Conservation (phyloP, 2,113 vertebrate genomes). For the Pao palembangensis region DNA sequence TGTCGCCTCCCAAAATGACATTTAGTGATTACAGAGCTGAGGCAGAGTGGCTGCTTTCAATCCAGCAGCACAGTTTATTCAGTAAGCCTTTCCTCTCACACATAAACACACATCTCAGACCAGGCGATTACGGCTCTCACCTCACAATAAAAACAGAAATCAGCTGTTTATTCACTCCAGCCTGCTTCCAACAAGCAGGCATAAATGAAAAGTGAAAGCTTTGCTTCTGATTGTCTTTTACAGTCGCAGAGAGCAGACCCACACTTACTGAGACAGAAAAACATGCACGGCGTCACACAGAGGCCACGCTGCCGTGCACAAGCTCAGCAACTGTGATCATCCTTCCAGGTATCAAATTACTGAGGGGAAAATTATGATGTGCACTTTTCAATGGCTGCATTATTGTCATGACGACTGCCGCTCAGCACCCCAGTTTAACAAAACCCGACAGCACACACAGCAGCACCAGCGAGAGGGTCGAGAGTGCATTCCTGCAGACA, state of each 20-base stretch:
- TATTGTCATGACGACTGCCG: constrained; percentile 16
- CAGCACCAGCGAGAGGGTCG: not conserved
- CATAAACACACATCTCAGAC: not conserved
- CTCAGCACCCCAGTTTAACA: not conserved
- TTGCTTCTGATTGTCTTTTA: not conserved
- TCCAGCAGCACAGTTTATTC: constrained; percentile 28
- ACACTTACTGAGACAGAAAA: not conserved
- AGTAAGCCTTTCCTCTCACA: constrained; percentile 18
- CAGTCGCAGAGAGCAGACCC: not conserved
- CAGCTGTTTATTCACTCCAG: not conserved
- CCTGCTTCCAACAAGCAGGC: not conserved
- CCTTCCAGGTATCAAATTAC: not conserved
- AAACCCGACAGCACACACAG: constrained; percentile 2
- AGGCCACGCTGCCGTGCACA: not conserved
- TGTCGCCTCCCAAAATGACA: constrained; percentile 47
- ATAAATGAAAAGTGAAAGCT: not conserved
- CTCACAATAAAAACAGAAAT: not conserved
- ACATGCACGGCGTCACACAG: not conserved
- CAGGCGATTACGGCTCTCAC: not conserved
- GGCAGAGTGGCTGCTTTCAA: constrained; percentile 36
- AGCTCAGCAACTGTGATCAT: not conserved
- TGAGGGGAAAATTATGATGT: not conserved
- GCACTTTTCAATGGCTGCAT: not conserved
- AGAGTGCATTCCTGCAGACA: not conserved
- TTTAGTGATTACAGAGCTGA: constrained; percentile 45